Percentiles rank a stretch among this genome's conserved stretches.
Evolutionary conservation across 2,113 vertebrate genomes (phyloP).

Genomic region (Ammodytes dubius): DNA sequence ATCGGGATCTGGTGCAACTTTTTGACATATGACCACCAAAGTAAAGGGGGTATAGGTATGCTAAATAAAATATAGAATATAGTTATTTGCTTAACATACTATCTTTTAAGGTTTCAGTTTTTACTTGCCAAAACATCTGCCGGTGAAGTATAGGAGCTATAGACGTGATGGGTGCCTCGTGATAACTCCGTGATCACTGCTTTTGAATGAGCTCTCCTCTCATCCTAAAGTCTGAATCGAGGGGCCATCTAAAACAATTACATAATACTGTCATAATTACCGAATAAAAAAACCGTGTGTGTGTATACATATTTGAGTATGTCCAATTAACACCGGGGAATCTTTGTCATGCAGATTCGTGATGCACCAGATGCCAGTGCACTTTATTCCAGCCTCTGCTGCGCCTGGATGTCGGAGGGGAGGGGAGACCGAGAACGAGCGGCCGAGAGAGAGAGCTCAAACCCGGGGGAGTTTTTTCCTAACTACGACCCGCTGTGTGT

Average conservation of each 20-base stretch:
- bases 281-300: slow-evolving; percentile 22
- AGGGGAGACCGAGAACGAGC: slow-evolving; percentile 42
- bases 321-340: slow-evolving; percentile 37
- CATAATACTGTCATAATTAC: slow-evolving; percentile 33
- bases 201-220: not conserved
- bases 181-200: slow-evolving; percentile 4
- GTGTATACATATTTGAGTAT: slow-evolving; percentile 36
- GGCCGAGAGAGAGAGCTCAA: slow-evolving; percentile 56
- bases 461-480: slow-evolving; percentile 37
- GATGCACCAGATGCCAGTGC: slow-evolving; percentile 63
- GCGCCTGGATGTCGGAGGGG: slow-evolving; percentile 53
- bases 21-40: too few relatives aligned
- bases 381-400: slow-evolving; percentile 36
- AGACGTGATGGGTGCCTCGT: not conserved
- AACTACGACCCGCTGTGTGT: slow-evolving; percentile 29
- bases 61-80: not conserved
- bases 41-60: not conserved
- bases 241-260: slow-evolving; percentile 13
- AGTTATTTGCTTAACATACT: not conserved
- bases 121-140: not conserved
- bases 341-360: slow-evolving; percentile 63
- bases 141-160: not conserved
- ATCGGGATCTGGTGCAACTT: not conserved
- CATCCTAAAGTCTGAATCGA: not conserved
- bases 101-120: not conserved